These are phyloP conservation scores for Palythoa grandis DNA, from an alignment of 92 coral and sea anemone genomes.

Conservation along the genomic window DNA sequence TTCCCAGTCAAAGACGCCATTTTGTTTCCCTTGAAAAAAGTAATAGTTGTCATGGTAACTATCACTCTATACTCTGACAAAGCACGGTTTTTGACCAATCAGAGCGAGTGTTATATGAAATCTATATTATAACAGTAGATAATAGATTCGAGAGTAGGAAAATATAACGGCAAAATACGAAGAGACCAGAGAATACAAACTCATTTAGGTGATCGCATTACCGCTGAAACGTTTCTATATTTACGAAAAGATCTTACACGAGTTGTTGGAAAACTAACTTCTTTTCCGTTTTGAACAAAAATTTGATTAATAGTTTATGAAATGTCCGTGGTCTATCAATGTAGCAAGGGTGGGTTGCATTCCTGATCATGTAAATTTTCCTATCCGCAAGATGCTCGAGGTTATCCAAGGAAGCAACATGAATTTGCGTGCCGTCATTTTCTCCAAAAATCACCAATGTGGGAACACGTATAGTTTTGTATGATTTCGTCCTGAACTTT, in stretches of 20 bases:
- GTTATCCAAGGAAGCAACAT: conserved; percentile 77
- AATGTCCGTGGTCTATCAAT: conserved; percentile 80
- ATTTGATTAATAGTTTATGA: conserved; percentile 69
- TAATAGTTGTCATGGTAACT: too few species aligned
- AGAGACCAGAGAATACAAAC: too few species aligned
- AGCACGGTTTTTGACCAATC: too few species aligned
- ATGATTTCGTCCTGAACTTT: conserved; percentile 59
- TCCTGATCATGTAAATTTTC: conserved; percentile 71
- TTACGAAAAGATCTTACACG: neutral
- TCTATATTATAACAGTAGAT: too few species aligned
- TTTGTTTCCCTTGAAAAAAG: too few species aligned
- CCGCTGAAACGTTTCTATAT: too few species aligned
- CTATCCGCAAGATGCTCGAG: conserved; percentile 66
- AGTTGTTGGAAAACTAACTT: neutral
- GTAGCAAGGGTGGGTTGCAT: conserved; percentile 82
- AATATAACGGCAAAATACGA: too few species aligned
- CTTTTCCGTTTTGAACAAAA: conserved; percentile 50
- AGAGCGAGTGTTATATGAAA: too few species aligned
- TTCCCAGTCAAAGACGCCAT: too few species aligned
- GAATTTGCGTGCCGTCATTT: conserved; percentile 68
- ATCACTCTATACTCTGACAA: too few species aligned
- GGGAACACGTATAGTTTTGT: conserved; percentile 68
- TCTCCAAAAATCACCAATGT: conserved; percentile 78
- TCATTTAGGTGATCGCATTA: too few species aligned
- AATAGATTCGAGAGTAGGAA: too few species aligned